Base-by-base conservation (phyloP, 2,797 vertebrate species). In the Xiphorhynchus erythropygius region DNA sequence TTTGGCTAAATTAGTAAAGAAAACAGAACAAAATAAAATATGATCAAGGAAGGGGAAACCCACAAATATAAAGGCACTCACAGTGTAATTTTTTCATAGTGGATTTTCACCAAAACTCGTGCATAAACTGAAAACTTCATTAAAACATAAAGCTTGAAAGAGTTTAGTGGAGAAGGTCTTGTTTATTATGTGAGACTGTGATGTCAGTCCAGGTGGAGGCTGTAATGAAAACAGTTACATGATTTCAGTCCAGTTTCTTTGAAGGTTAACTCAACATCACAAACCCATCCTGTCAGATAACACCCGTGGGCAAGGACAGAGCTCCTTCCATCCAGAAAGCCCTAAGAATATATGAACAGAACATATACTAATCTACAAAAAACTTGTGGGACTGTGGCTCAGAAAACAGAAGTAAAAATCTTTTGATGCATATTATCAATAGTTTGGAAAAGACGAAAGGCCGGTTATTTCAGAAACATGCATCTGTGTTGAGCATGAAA, bases 1-100 rank as follows among this genome's bases (percentile, higher is more conserved):
- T 96, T 97, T 97, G 97, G 97, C 97, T 97, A 97, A 94, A 96
- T 83, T 63, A 95, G 93, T 84, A 97, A 97, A 94, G 95, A 93
- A 93, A 96, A 94, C 90, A 90, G 97, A 95, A 96, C 73, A 94
- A 96, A 97, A 97, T 90, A 97, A 96, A 97, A 88, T 55, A 86
- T 0, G n/a, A 69, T 93, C 63, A 88, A 81, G 95, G 83, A 97
- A 95, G 17, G 56, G 53, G 50, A 94, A 97, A 97, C 84, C 82
- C 95, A 93, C 94, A 56, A 92, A 84, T 28, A 80, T 67, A 86
- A 91, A 94, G 73, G 76, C 52, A 56, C 27, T 85, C 47, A 39
- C 0, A 5, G 64, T 39, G 67, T 56, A 44, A 27, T 57, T 89
- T 93, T 93, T 94, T 91, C 53, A 32, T 69, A 94, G 69, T 21